Percentiles rank a stretch among this genome's conserved stretches.
These are phyloP conservation scores for Lutraria lutraria DNA, from an alignment of 2,888 invertebrate species.

Conservation along the genomic window DNA sequence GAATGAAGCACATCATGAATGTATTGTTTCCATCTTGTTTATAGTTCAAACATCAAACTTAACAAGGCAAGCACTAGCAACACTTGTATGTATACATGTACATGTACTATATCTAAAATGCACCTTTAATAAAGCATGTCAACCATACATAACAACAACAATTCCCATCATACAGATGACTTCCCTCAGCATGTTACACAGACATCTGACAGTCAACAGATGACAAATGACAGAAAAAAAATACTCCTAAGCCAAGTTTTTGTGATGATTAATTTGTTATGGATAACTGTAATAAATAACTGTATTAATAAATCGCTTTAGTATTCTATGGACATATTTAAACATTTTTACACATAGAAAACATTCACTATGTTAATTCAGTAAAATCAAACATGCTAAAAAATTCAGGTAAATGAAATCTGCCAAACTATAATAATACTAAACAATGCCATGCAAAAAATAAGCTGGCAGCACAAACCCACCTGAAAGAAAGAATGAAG, in stretches of 20 bases:
- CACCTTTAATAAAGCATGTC: neutral
- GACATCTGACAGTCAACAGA: neutral
- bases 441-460: neutral
- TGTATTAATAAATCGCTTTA: too few relatives aligned
- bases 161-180: neutral
- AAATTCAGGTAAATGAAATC: neutral
- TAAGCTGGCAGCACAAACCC: neutral
- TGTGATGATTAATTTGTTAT: too few relatives aligned
- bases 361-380: too few relatives aligned
- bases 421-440: neutral
- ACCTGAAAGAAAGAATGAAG: neutral
- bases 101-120: neutral
- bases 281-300: too few relatives aligned
- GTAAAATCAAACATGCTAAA: too few relatives aligned
- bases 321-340: too few relatives aligned
- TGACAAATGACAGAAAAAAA: neutral
- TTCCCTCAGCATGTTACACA: neutral
- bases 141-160: neutral
- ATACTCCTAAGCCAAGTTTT: too few relatives aligned
- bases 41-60: neutral
- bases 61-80: constrained; percentile 9
- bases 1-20: neutral
- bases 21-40: neutral
- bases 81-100: neutral
- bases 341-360: too few relatives aligned